A percentile compares a stretch with the other conserved stretches of the same genome.
phyloP scores from a whole-genome alignment of 2,113 vertebrate genomes.

The Ibidorhyncha struthersii region DNA sequence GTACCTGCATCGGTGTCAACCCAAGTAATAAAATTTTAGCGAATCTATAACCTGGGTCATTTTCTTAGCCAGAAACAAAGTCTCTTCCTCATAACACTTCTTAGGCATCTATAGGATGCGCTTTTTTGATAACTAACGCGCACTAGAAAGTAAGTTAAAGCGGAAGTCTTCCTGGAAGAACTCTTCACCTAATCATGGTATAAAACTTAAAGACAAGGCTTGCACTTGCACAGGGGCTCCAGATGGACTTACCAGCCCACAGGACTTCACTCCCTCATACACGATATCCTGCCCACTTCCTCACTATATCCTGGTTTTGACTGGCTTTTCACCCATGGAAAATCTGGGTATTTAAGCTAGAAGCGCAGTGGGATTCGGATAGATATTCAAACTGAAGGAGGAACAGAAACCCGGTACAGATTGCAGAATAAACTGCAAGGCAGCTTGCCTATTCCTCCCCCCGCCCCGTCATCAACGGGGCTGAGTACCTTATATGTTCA shows the following conservation, averaged over 20 bases:
- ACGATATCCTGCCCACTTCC: neutral
- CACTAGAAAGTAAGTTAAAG: neutral
- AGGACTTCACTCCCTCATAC: neutral
- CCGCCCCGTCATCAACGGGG: neutral
- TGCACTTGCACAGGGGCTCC: neutral
- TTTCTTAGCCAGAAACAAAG: neutral
- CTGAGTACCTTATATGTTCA: neutral
- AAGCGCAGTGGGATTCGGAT: neutral
- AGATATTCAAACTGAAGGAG: neutral
- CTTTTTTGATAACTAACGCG: neutral
- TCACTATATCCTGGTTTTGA: neutral
- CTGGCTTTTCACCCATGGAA: neutral
- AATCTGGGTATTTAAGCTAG: neutral
- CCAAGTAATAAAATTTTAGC: neutral
- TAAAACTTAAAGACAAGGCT: neutral
- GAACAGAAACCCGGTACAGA: neutral
- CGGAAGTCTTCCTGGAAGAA: neutral
- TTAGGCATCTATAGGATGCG: neutral
- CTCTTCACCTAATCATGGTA: neutral
- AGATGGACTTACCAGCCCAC: neutral
- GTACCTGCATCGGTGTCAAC: neutral
- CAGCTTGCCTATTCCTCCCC: neutral
- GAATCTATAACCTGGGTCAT: neutral
- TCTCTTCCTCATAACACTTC: neutral
- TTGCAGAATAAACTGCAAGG: neutral